phyloP scores from a whole-genome alignment of 2,113 vertebrate species.

The Falco punctatus region DNA sequence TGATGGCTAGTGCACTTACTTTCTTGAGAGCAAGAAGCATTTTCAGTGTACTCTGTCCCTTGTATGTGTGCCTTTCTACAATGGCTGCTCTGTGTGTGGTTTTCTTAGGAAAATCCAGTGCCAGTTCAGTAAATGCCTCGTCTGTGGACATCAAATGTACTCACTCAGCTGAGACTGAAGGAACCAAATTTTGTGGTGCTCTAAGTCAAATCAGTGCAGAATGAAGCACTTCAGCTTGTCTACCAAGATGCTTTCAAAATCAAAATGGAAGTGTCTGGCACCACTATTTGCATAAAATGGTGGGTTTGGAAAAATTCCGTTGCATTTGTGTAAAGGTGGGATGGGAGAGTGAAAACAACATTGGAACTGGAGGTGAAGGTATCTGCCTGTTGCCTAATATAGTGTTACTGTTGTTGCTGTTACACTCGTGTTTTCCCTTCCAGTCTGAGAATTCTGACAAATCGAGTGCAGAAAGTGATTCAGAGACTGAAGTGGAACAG shows the following conservation, averaged over 20 bases:
- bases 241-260: neutral
- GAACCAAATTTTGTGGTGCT: neutral
- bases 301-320: neutral
- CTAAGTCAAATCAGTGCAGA: neutral
- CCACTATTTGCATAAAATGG: neutral
- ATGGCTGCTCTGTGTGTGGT: neutral
- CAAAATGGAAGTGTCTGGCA: neutral
- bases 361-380: neutral
- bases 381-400: neutral
- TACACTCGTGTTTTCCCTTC: neutral
- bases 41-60: neutral
- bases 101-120: neutral
- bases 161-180: neutral
- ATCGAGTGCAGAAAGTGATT: constrained; percentile 75
- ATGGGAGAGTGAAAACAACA: neutral
- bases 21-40: neutral
- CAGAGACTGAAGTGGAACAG: constrained; percentile 81
- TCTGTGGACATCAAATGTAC: neutral
- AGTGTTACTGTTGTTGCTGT: neutral
- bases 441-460: constrained; percentile 82
- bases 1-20: neutral
- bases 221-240: neutral
- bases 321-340: neutral
- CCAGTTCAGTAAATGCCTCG: neutral
- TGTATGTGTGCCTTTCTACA: neutral